These are phyloP conservation scores for Oryzias celebensis DNA, from an alignment of 2,113 vertebrate genomes.

Conservation along the genomic window DNA sequence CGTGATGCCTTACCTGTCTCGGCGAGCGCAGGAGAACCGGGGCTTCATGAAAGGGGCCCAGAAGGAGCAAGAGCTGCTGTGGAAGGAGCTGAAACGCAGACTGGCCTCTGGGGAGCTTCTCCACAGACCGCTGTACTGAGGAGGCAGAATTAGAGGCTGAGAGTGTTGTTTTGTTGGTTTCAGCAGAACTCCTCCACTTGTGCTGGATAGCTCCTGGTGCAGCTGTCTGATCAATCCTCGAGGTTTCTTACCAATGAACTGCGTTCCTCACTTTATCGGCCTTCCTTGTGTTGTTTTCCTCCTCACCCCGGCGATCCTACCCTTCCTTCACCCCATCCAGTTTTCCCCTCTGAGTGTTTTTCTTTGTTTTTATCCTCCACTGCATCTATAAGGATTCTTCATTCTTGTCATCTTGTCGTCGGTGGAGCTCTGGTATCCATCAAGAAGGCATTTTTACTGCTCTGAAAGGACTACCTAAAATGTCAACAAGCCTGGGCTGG, in stretches of 20 bases:
- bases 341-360: background rate
- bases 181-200: background rate
- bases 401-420: slow-evolving; percentile 41
- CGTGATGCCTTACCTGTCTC: slow-evolving; percentile 92
- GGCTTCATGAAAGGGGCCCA: slow-evolving; percentile 83
- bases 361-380: slow-evolving; percentile 23
- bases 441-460: slow-evolving; percentile 68
- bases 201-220: slow-evolving; percentile 24
- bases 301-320: background rate
- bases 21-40: slow-evolving; percentile 90
- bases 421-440: slow-evolving; percentile 54
- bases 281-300: slow-evolving; percentile 7
- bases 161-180: background rate
- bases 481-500: slow-evolving; percentile 57
- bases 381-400: slow-evolving; percentile 42
- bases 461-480: slow-evolving; percentile 70
- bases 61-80: slow-evolving; percentile 83
- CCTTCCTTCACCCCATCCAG: slow-evolving; percentile 5
- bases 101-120: slow-evolving; percentile 76
- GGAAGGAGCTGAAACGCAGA: slow-evolving; percentile 84
- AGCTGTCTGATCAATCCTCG: slow-evolving; percentile 30
- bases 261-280: background rate
- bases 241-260: slow-evolving; percentile 25
- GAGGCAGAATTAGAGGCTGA: slow-evolving; percentile 22
- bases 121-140: slow-evolving; percentile 64